Evolutionary conservation across 2,888 invertebrate species (phyloP).

Genomic region (Tachina fera): DNA sequence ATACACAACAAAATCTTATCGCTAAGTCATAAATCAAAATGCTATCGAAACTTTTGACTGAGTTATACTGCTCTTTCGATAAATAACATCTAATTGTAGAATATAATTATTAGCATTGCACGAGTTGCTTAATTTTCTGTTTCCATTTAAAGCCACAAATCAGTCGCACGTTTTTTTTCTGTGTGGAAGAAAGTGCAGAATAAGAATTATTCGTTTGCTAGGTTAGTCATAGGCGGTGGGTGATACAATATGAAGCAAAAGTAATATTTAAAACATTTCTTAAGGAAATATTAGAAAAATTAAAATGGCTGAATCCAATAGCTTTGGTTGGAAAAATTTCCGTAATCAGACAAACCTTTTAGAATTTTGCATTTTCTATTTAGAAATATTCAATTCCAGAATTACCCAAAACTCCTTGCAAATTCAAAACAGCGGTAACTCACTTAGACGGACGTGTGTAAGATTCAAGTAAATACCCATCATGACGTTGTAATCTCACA

Average conservation of each 20-base stretch:
- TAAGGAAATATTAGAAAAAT: no score
- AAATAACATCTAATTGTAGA: conserved; percentile 57
- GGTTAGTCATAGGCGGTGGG: not conserved
- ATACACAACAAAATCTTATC: conserved; percentile 75
- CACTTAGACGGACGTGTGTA: no score
- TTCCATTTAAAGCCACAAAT: conserved; percentile 42
- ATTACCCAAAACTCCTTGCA: no score
- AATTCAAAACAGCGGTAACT: no score
- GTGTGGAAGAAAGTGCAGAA: not conserved
- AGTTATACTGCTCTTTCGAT: conserved; percentile 43
- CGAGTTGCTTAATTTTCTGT: conserved; percentile 11
- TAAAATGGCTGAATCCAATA: no score
- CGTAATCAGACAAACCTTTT: no score
- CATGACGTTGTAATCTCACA: no score
- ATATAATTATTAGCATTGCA: conserved; percentile 5
- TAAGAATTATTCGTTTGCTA: not conserved
- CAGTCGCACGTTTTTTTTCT: conserved; percentile 48
- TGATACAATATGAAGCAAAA: not conserved
- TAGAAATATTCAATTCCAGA: no score
- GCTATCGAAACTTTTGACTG: conserved; percentile 80
- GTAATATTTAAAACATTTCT: no score
- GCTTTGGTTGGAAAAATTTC: no score
- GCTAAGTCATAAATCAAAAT: conserved; percentile 78
- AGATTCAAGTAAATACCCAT: no score
- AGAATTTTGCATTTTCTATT: no score